Conservation (phyloP, 1,140 invertebrate genomes). For the Pogonomyrmex barbatus region DNA sequence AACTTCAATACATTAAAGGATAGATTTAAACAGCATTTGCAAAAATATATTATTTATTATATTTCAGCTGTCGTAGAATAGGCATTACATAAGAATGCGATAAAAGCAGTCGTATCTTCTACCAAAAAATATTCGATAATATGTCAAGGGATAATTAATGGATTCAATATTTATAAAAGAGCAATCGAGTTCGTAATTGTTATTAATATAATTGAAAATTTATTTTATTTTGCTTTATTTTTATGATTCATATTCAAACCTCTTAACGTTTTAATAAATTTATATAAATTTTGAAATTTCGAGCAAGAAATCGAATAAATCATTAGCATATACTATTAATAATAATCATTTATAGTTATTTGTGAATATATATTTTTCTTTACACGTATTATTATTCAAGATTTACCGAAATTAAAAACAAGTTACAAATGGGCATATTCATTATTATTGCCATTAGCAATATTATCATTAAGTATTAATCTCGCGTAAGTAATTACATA, state of each 20-base stretch:
- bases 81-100: not conserved
- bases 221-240: not conserved
- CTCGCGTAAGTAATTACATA: conserved; percentile 44
- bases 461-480: conserved; percentile 28
- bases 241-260: not conserved
- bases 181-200: conserved; percentile 16
- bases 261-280: not conserved
- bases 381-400: conserved; percentile 7
- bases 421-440: not conserved
- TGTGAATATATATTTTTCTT: not conserved
- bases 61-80: conserved; percentile 34
- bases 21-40: not conserved
- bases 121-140: conserved; percentile 5
- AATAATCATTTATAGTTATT: not conserved
- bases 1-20: not conserved
- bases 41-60: not conserved
- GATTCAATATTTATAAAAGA: conserved; percentile 17
- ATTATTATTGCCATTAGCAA: not conserved
- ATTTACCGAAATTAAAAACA: conserved; percentile 7
- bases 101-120: not conserved
- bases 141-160: not conserved
- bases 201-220: not conserved
- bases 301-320: not conserved
- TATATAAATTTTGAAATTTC: not conserved
- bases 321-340: not conserved